These are phyloP conservation scores for Progne subis DNA, from an alignment of 2,113 vertebrate species.

Conservation along the genomic window DNA sequence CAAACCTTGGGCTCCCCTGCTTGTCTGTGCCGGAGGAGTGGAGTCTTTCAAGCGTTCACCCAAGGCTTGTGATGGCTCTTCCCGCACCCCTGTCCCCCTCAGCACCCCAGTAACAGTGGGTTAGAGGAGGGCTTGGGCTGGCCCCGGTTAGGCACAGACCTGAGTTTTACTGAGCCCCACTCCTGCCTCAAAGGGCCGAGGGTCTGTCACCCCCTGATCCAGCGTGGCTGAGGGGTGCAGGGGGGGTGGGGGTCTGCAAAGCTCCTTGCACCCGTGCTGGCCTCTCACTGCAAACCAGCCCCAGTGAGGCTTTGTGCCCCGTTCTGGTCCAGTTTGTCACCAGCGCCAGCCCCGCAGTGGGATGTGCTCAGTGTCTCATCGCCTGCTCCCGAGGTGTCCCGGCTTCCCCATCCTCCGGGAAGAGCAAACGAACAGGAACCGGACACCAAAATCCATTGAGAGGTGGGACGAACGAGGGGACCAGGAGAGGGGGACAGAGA, in stretches of 20 bases:
- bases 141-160: no score
- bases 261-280: fast-evolving
- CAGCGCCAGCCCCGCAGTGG: not conserved
- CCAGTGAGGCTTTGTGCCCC: not conserved
- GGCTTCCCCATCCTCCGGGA: not conserved
- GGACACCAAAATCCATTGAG: not conserved
- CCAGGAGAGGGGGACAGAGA: not conserved
- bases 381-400: fast-evolving
- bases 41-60: not conserved
- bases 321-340: not conserved
- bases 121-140: not conserved
- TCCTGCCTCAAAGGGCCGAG: not conserved
- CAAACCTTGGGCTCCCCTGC: not conserved
- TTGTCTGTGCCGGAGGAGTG: not conserved
- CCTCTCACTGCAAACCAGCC: not conserved
- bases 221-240: not conserved
- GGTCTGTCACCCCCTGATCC: not conserved
- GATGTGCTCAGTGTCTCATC: not conserved
- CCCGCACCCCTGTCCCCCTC: not conserved
- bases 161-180: not conserved
- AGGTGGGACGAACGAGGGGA: not conserved
- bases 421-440: no score
- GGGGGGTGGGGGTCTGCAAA: not conserved
- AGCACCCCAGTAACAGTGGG: fast-evolving
- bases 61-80: not conserved